A percentile compares a stretch with the other conserved stretches of the same genome.
Evolutionary conservation across 2,888 invertebrate genomes (phyloP).

Genomic region (Eupeodes luniger): DNA sequence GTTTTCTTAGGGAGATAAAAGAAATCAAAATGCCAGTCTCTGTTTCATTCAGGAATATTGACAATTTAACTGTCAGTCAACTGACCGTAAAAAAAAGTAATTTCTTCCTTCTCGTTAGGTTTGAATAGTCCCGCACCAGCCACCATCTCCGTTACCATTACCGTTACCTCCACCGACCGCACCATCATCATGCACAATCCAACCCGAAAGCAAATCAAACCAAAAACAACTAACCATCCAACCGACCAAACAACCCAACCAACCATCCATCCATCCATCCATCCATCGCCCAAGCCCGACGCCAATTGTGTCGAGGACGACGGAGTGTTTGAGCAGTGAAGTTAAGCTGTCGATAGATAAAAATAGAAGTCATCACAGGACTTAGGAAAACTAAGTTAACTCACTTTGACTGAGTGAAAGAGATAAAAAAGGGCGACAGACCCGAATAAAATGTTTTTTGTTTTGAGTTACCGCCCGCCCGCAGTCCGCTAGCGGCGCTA

Average conservation of each 20-base stretch:
- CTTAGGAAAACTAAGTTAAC: conserved; percentile 42
- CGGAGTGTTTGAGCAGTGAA: conserved; percentile 19
- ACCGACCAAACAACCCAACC: not conserved
- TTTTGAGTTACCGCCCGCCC: too few relatives aligned
- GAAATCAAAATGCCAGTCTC: not conserved
- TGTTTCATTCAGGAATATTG: conserved; percentile 65
- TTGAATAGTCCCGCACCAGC: conserved; percentile 51
- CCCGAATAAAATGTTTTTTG: conserved; percentile 9
- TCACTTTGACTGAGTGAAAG: conserved; percentile 35
- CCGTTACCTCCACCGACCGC: not conserved
- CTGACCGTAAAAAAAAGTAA: conserved; percentile 69
- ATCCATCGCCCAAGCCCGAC: not conserved
- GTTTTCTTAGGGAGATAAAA: not conserved
- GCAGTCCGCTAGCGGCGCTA: too few relatives aligned
- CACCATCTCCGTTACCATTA: not conserved
- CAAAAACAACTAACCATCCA: not conserved
- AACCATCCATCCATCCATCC: not conserved
- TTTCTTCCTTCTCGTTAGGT: conserved; percentile 68
- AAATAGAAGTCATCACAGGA: conserved; percentile 30
- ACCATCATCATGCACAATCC: not conserved
- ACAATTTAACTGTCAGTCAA: conserved; percentile 72
- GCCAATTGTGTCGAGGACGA: conserved; percentile 7
- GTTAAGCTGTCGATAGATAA: conserved; percentile 28
- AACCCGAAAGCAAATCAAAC: not conserved
- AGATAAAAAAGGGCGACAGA: conserved; percentile 34